phyloP scores from a whole-genome alignment of 2,113 vertebrate genomes.

The Lepidothrix coronata region DNA sequence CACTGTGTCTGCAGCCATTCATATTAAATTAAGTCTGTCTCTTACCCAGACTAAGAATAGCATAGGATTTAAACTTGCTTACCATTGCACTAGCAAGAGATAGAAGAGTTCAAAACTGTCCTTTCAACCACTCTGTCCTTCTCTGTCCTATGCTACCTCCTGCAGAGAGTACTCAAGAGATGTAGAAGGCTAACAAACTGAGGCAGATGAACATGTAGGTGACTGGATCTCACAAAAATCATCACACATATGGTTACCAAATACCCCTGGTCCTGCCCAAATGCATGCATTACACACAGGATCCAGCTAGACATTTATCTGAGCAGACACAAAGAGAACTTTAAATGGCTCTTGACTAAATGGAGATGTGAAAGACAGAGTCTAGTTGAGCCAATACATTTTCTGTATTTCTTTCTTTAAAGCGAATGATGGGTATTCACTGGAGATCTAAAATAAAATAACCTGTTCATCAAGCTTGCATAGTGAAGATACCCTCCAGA shows the following conservation, averaged over 20 bases:
- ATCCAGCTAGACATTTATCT: not conserved
- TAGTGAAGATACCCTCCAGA: not conserved
- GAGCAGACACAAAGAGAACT: not conserved
- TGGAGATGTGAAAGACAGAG: not conserved
- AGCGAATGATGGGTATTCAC: not conserved
- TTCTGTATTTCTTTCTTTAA: constrained; percentile 31
- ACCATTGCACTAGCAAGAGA: not conserved
- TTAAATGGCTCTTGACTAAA: constrained; percentile 1
- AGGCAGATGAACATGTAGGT: not conserved
- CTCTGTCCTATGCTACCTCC: not conserved
- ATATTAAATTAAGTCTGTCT: not conserved
- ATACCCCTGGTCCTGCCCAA: not conserved
- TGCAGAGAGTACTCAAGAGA: not conserved
- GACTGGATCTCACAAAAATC: not conserved
- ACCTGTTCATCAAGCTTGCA: not conserved
- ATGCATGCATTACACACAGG: not conserved
- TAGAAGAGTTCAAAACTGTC: not conserved
- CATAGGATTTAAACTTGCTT: not conserved
- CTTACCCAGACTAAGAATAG: not conserved
- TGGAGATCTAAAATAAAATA: constrained; percentile 22
- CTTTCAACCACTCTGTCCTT: not conserved
- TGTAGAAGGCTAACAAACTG: not conserved
- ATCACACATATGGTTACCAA: not conserved
- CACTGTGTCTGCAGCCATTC: not conserved
- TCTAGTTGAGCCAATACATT: not conserved